phyloP scores from a whole-genome alignment of 2,888 invertebrate species.

The Nowickia ferox region DNA sequence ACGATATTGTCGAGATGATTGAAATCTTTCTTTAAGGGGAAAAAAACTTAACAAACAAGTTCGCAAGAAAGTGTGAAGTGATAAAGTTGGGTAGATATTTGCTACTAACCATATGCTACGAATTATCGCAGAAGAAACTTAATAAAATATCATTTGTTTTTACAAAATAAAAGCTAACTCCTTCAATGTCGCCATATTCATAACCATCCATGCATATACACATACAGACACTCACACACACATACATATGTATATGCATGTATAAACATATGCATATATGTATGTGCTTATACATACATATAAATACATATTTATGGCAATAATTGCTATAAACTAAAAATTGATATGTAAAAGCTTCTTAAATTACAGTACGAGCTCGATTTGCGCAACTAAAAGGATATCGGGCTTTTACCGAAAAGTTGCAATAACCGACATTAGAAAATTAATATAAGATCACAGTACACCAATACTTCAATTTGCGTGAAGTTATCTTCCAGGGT shows the following conservation, averaged over 20 bases:
- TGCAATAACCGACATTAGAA: too few species aligned
- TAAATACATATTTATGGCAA: slow-evolving; percentile 9
- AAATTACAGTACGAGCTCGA: neutral
- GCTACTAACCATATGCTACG: slow-evolving; percentile 83
- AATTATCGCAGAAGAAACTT: slow-evolving; percentile 78
- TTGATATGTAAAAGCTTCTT: slow-evolving; percentile 22
- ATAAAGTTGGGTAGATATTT: slow-evolving; percentile 80
- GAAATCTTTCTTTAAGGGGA: slow-evolving; percentile 23
- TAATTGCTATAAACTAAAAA: slow-evolving; percentile 18
- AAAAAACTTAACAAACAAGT: slow-evolving; percentile 47
- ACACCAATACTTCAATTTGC: too few species aligned
- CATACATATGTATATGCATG: too few species aligned
- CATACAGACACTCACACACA: too few species aligned
- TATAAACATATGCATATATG: too few species aligned
- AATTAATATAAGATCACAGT: too few species aligned
- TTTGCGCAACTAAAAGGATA: too few species aligned
- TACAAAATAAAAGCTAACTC: slow-evolving; percentile 57
- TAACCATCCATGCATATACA: too few species aligned
- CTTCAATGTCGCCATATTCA: slow-evolving; percentile 6
- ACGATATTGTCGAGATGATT: slow-evolving; percentile 54
- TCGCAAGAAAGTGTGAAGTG: slow-evolving; percentile 63
- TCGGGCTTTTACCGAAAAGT: too few species aligned
- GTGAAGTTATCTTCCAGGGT: too few species aligned
- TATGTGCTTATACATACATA: too few species aligned
- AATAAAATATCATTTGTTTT: slow-evolving; percentile 65